Evolutionary conservation across 2,797 vertebrate species (phyloP).

Genomic region (Malacoctenus gilli): DNA sequence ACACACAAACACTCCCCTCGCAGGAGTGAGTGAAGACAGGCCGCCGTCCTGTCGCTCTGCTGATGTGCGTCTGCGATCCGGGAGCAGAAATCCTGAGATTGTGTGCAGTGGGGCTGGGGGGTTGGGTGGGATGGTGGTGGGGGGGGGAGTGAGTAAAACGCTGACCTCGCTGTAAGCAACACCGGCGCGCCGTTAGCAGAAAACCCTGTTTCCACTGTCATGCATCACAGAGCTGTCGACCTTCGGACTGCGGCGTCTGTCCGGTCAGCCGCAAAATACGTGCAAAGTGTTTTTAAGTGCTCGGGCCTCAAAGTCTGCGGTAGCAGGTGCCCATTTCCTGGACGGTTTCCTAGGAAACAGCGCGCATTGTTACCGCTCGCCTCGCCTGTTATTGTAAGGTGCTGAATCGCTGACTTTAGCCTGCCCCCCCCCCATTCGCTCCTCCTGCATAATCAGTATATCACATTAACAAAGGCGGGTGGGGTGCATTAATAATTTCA

Average conservation of each 20-base stretch:
- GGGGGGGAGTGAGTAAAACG: constrained; percentile 35
- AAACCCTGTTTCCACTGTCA: constrained; percentile 54
- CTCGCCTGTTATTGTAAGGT: constrained; percentile 4
- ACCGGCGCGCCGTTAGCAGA: constrained; percentile 32
- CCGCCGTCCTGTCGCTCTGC: too few species aligned
- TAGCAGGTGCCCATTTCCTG: constrained; percentile 25
- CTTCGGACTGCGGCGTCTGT: constrained; percentile 42
- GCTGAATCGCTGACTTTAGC: constrained; percentile 41
- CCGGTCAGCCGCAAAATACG: constrained; percentile 34
- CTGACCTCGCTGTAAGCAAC: constrained; percentile 61
- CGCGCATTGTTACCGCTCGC: background rate
- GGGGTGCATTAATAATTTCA: constrained; percentile 25
- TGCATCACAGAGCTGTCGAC: constrained; percentile 62
- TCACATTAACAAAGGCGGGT: constrained; percentile 30
- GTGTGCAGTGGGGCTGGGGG: too few species aligned
- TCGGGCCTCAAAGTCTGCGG: constrained; percentile 7
- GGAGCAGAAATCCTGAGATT: constrained; percentile 21
- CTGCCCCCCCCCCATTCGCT: too few species aligned
- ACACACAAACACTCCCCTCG: constrained; percentile 13
- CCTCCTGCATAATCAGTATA: constrained; percentile 40
- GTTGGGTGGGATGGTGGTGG: too few species aligned
- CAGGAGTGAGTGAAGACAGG: constrained; percentile 1
- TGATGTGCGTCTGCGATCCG: constrained; percentile 29
- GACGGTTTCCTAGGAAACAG: constrained; percentile 7
- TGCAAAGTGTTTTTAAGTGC: constrained; percentile 51